Conservation (phyloP, 2,888 invertebrate genomes). For the Amiota mariae region DNA sequence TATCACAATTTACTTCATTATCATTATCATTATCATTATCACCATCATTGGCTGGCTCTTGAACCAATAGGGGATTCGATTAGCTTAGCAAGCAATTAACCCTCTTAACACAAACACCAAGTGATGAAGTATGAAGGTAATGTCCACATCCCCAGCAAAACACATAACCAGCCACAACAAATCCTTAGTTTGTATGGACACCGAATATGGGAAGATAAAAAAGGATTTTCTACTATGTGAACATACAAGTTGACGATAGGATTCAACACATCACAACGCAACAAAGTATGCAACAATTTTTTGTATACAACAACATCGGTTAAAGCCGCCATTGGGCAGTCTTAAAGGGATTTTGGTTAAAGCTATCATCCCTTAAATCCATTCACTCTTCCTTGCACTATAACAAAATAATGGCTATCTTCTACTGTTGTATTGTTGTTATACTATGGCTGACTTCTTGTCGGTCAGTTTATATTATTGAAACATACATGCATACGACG, state of each 20-base stretch:
- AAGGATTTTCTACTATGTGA: conserved; percentile 48
- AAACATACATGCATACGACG: conserved; percentile 50
- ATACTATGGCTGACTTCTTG: conserved; percentile 61
- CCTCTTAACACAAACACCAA: conserved; percentile 49
- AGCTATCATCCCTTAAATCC: background rate
- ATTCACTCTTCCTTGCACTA: no score
- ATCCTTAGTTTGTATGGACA: background rate
- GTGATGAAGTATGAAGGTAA: no score
- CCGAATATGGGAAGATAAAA: conserved; percentile 38
- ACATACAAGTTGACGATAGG: conserved; percentile 30
- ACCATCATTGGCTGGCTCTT: background rate
- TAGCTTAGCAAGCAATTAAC: conserved; percentile 65
- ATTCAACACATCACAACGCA: conserved; percentile 27
- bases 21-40: conserved; percentile 2
- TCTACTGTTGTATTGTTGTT: no score
- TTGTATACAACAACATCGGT: conserved; percentile 50
- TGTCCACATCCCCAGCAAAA: background rate
- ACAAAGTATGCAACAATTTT: conserved; percentile 45
- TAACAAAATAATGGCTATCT: no score
- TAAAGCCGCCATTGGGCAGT: conserved; percentile 41
- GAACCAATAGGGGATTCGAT: conserved; percentile 58
- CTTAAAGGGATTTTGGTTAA: conserved; percentile 10
- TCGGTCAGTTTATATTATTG: conserved; percentile 67
- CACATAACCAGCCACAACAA: background rate
- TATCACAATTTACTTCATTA: background rate